These are phyloP conservation scores for Cabera pusaria DNA, from an alignment of 2,888 invertebrate genomes.

Conservation along the genomic window DNA sequence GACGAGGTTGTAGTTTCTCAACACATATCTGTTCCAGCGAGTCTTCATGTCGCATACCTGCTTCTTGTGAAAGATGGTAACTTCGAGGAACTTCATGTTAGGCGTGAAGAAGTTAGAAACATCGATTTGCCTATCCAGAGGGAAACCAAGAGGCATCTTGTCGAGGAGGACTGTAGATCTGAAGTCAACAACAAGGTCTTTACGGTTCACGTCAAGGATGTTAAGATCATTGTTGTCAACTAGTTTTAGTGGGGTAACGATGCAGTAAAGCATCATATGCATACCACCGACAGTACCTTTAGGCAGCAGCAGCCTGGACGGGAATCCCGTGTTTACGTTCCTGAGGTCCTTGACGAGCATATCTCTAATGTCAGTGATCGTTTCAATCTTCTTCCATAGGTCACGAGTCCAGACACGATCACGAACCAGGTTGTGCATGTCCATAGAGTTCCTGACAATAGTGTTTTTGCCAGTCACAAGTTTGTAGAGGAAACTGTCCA, in stretches of 20 bases:
- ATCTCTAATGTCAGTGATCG: conserved; percentile 70
- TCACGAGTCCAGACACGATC: conserved; percentile 86
- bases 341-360: conserved; percentile 58
- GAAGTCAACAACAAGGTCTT: conserved; percentile 64
- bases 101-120: conserved; percentile 84
- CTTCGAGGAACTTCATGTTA: conserved; percentile 87
- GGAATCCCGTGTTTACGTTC: conserved; percentile 86
- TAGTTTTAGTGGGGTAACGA: conserved; percentile 81
- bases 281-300: conserved; percentile 87
- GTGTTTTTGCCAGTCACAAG: conserved; percentile 86
- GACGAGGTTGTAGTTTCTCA: conserved; percentile 59
- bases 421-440: conserved; percentile 86
- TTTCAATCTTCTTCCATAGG: conserved; percentile 84
- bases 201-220: conserved; percentile 70
- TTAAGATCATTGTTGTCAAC: conserved; percentile 63
- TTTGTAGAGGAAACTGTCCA: conserved; percentile 85
- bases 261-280: conserved; percentile 85
- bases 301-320: conserved; percentile 87
- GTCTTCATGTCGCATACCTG: conserved; percentile 70
- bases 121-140: conserved; percentile 87
- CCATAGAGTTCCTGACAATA: conserved; percentile 84
- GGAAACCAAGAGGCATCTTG: conserved; percentile 87
- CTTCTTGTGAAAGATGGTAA: conserved; percentile 85
- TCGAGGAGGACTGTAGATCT: conserved; percentile 79
- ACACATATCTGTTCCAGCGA: conserved; percentile 64